Base-by-base conservation (phyloP, 2,888 invertebrate genomes). In the Idaea biselata region DNA sequence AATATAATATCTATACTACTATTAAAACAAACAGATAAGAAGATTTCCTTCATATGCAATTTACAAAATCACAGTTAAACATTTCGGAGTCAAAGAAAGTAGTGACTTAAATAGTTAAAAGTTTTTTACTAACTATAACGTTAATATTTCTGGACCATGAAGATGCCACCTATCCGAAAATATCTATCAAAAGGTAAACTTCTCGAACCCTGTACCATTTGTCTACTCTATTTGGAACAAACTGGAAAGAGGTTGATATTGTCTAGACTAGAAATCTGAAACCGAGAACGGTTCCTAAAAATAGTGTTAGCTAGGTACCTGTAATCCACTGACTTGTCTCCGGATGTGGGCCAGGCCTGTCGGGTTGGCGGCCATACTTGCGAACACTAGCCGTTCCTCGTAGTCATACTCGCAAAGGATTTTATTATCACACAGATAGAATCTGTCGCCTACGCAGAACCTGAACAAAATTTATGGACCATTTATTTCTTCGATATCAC, bases 321-420 rank as follows among this genome's bases (percentile, higher is more conserved):
- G 94, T 81, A 95, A 88, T 77, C 94, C 95, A 89, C 95, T 95
- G 92, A 96, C 96, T 94, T 96, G 96, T 90, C 96, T 94, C 91
- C 96, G 94, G 89, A 97, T 96, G 89, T 97, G 97, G 64, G 97
- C 96, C 81, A 97, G 93, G 73, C 97, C 97, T 80, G 96, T 96
- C 67, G 97, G 97, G 87, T 96, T 96, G 84, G 96, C 95, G 8
- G 97, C 96, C 95, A 97, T 96, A 85, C 96, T 97, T 60, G 97
- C 97, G 84, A 97, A 97, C 78, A 97, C 96, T 88, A 97, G 94
- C 77, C 97, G 91, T 88, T 98, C 98, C 82, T 98, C 97, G 88
- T 98, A 98, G 91, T 98, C 98, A 90, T 97, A 97, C 88, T 98
- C 97, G 93, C 98, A 98, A 58, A 98, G 94, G 76, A 98, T 97